A percentile compares a stretch with the other conserved stretches of the same genome.
Conservation (phyloP, 1,140 invertebrate species). For the Euschistus heros region DNA sequence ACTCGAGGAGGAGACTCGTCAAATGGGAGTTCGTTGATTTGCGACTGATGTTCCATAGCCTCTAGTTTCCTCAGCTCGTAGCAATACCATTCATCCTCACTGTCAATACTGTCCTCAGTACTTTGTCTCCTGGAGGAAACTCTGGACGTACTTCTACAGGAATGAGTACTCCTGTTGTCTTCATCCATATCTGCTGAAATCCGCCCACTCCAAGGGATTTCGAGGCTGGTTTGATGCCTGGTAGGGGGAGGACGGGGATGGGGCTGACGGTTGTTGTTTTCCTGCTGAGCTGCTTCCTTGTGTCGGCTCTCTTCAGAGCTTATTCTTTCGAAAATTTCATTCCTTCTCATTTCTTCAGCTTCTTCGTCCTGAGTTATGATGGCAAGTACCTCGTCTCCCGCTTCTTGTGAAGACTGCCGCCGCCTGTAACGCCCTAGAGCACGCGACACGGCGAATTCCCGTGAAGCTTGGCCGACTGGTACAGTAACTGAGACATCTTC, state of each 20-base stretch:
- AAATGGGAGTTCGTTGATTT: constrained; percentile 48
- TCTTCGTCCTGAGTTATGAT: constrained; percentile 29
- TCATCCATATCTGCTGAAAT: constrained; percentile 52
- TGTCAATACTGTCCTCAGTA: constrained; percentile 85
- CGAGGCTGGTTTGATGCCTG: constrained; percentile 64
- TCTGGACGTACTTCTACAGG: constrained; percentile 69
- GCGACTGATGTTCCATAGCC: constrained; percentile 66
- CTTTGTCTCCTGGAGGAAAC: constrained; percentile 80
- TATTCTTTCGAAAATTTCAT: constrained; percentile 31
- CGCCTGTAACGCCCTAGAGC: constrained; percentile 71
- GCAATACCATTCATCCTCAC: constrained; percentile 86
- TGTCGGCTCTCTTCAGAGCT: constrained; percentile 26
- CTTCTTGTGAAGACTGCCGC: constrained; percentile 42
- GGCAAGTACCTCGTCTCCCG: constrained; percentile 31
- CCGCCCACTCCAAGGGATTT: constrained; percentile 54
- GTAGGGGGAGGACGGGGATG: constrained; percentile 42
- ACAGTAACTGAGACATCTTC: constrained; percentile 40
- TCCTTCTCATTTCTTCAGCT: constrained; percentile 29
- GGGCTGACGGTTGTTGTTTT: background rate
- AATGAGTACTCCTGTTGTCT: constrained; percentile 73
- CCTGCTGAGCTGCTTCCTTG: constrained; percentile 17
- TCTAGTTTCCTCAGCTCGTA: constrained; percentile 78
- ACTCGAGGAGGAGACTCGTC: background rate
- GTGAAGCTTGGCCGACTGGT: constrained; percentile 48
- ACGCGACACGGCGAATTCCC: constrained; percentile 74